These are phyloP conservation scores for Zapornia atra DNA, from an alignment of 2,113 vertebrate species.

Conservation along the genomic window DNA sequence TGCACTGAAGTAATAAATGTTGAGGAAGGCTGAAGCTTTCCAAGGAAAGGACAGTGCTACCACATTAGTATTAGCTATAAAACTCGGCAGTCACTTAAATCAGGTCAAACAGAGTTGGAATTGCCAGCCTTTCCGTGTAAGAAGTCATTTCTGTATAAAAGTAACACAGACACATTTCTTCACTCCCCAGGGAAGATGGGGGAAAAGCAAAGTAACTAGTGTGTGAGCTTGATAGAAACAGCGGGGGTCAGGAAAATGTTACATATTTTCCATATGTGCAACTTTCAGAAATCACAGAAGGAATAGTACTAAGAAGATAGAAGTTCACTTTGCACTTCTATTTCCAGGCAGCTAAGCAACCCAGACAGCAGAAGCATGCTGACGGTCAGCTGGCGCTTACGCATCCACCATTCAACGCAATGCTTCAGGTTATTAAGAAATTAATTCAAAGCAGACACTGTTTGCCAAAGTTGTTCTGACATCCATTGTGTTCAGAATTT, in stretches of 20 bases:
- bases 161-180: neutral
- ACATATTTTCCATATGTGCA: constrained; percentile 27
- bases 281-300: constrained; percentile 17
- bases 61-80: neutral
- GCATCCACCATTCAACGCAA: neutral
- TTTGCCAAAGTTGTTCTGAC: neutral
- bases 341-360: neutral
- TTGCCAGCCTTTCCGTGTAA: neutral
- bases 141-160: neutral
- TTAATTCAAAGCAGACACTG: neutral
- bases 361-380: neutral
- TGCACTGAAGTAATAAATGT: neutral
- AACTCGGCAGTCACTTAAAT: constrained; percentile 4
- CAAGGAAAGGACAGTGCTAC: neutral
- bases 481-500: neutral
- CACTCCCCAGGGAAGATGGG: neutral
- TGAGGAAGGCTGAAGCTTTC: neutral
- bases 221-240: neutral
- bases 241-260: neutral
- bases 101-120: neutral
- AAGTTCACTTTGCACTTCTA: neutral
- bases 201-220: constrained; percentile 8
- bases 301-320: neutral
- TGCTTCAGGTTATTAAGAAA: neutral
- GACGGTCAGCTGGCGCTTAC: neutral